phyloP scores from a whole-genome alignment of 2,797 vertebrate genomes.

The Sardinella longiceps region DNA sequence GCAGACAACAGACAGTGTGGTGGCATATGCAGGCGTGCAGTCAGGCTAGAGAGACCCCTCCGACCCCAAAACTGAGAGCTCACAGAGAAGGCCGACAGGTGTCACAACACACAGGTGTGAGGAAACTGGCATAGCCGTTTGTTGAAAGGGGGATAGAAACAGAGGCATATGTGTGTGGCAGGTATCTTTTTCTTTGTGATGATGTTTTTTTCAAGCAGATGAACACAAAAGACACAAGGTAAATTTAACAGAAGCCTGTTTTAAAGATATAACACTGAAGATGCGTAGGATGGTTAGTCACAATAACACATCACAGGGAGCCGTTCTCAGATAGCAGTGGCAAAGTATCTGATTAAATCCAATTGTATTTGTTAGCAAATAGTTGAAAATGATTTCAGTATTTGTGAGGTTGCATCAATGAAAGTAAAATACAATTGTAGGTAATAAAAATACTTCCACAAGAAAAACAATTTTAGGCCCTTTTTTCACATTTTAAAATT shows the following conservation, averaged over 20 bases:
- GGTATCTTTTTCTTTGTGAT: background rate
- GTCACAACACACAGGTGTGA: background rate
- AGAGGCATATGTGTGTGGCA: background rate
- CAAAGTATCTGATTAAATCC: background rate
- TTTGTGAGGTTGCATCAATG: background rate
- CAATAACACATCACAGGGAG: background rate
- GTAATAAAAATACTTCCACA: background rate
- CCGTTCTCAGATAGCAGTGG: background rate
- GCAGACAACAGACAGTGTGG: background rate
- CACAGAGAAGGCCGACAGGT: background rate
- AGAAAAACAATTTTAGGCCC: background rate
- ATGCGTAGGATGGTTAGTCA: background rate
- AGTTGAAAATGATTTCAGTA: background rate
- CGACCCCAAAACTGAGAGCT: slow-evolving; percentile 7
- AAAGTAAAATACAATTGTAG: background rate
- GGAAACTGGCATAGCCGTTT: background rate
- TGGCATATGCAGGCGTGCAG: background rate
- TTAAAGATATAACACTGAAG: background rate
- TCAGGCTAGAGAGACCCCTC: background rate
- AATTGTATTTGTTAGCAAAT: background rate
- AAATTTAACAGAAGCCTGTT: too few relatives aligned
- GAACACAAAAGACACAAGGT: too few relatives aligned
- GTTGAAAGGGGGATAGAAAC: background rate
- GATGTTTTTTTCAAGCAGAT: too few relatives aligned
- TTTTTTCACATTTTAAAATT: background rate